These are phyloP conservation scores for Neostethus bicornis DNA, from an alignment of 2,797 vertebrate genomes.

Conservation along the genomic window DNA sequence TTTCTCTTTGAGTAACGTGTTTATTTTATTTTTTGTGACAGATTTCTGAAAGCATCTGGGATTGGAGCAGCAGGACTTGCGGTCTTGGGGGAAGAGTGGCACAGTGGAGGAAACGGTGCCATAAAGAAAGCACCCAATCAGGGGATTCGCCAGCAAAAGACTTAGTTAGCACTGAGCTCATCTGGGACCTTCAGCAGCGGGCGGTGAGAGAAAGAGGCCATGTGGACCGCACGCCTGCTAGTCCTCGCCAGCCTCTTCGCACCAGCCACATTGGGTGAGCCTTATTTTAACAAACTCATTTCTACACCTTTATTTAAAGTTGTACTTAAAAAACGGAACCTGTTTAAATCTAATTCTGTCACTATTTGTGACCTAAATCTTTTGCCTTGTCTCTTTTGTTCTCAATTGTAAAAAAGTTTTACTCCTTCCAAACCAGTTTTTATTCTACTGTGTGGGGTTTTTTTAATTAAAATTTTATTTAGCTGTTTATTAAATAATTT, in stretches of 20 bases:
- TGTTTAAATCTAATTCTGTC: too few species aligned
- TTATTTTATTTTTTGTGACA: conserved; percentile 18
- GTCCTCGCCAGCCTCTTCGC: conserved; percentile 88
- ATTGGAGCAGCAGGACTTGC: conserved; percentile 14
- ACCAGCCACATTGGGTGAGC: conserved; percentile 88
- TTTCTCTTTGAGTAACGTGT: conserved; percentile 25
- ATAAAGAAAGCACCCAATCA: conserved; percentile 42
- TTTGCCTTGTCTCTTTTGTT: too few species aligned
- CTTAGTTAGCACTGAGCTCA: conserved; percentile 61
- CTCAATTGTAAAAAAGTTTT: too few species aligned
- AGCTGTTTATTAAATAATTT: too few species aligned
- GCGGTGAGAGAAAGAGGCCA: conserved; percentile 84
- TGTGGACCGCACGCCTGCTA: conserved; percentile 92
- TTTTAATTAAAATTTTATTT: too few species aligned
- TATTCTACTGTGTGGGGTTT: too few species aligned
- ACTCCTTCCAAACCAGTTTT: too few species aligned
- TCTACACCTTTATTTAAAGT: too few species aligned
- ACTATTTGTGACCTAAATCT: too few species aligned
- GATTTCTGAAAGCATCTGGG: conserved; percentile 45
- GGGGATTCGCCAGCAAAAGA: conserved; percentile 47
- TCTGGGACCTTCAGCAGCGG: conserved; percentile 64
- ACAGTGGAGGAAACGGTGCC: conserved; percentile 59
- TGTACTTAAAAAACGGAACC: too few species aligned
- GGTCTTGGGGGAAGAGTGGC: conserved; percentile 33
- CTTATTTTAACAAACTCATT: conserved; percentile 22